phyloP scores from a whole-genome alignment of 2,113 vertebrate species.

The Microcebus murinus region DNA sequence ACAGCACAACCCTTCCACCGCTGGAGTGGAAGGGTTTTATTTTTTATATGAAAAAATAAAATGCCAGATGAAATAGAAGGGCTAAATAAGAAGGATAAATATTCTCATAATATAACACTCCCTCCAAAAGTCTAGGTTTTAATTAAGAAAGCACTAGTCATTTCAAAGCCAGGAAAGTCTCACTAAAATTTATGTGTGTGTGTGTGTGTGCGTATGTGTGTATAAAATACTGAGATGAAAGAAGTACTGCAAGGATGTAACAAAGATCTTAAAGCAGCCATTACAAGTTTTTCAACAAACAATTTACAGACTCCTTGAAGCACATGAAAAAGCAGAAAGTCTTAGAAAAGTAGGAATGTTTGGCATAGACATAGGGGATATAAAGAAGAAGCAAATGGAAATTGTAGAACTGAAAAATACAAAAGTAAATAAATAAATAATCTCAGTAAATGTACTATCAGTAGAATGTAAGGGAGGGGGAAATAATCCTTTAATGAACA shows the following conservation, averaged over 20 bases:
- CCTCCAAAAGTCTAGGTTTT: neutral
- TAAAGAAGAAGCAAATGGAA: neutral
- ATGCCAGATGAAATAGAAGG: neutral
- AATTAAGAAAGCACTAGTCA: neutral
- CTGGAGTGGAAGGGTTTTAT: neutral
- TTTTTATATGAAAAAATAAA: neutral
- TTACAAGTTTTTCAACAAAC: neutral
- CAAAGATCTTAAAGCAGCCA: neutral
- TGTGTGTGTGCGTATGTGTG: too few relatives aligned
- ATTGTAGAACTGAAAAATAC: neutral
- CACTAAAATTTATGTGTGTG: too few relatives aligned
- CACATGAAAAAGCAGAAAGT: neutral
- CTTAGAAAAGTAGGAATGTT: neutral
- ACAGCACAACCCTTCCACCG: neutral
- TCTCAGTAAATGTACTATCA: neutral
- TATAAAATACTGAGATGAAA: neutral
- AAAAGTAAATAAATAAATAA: neutral
- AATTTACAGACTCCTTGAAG: neutral
- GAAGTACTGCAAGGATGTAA: neutral
- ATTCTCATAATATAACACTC: neutral
- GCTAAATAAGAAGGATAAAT: neutral
- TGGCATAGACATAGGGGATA: neutral
- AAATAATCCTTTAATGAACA: neutral
- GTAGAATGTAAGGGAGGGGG: fast-evolving
- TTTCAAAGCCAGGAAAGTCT: neutral